Conservation (phyloP, 2,113 vertebrate species). For the Physeter macrocephalus region DNA sequence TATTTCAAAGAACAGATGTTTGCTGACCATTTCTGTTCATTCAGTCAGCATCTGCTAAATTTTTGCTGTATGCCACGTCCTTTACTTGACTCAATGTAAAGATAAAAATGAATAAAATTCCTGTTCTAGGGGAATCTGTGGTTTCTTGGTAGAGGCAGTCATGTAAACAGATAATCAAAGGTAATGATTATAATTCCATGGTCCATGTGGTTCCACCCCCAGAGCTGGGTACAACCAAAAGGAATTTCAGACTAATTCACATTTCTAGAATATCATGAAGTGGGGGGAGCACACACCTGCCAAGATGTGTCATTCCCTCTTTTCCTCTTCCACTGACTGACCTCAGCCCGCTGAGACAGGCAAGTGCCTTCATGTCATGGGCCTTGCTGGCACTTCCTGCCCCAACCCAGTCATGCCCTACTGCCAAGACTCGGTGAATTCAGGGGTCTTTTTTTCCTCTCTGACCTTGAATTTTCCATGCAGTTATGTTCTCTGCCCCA, state of each 20-base stretch:
- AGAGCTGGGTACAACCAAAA: neutral
- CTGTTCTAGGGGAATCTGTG: neutral
- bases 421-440: neutral
- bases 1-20: neutral
- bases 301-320: neutral
- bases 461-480: neutral
- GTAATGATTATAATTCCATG: neutral
- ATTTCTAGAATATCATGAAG: neutral
- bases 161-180: neutral
- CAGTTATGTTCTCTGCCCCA: neutral
- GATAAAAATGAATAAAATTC: neutral
- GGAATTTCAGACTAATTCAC: neutral
- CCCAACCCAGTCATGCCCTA: fast-evolving
- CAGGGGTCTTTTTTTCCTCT: neutral
- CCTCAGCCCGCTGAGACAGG: neutral
- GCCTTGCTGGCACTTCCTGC: neutral
- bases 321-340: neutral
- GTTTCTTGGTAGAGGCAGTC: neutral
- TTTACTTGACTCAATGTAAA: neutral
- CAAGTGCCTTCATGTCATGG: neutral
- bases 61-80: neutral
- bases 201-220: neutral
- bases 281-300: fast-evolving
- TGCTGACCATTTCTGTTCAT: neutral
- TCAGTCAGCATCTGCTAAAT: neutral